phyloP scores from a whole-genome alignment of 2,888 invertebrate genomes.

The Scaptomyza caliginosa region DNA sequence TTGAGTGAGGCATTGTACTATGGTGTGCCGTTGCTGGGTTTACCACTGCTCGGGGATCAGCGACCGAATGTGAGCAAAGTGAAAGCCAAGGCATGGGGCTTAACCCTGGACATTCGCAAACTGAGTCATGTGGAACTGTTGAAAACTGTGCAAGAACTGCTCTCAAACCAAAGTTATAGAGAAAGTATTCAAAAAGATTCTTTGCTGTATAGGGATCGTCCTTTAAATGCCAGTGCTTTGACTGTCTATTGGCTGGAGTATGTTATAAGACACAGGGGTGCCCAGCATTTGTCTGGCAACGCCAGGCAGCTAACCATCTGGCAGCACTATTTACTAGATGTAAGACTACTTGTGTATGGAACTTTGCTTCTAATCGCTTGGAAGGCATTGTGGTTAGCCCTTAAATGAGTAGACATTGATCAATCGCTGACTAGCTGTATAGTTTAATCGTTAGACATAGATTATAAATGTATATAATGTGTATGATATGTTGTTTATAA shows the following conservation, averaged over 20 bases:
- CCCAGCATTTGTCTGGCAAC: slow-evolving; percentile 84
- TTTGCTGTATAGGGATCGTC: slow-evolving; percentile 85
- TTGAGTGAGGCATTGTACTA: slow-evolving; percentile 91
- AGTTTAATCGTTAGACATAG: slow-evolving; percentile 53
- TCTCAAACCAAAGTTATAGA: slow-evolving; percentile 49
- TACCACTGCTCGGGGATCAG: slow-evolving; percentile 92
- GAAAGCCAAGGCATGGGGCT: slow-evolving; percentile 86
- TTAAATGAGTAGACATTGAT: neutral
- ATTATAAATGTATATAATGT: neutral
- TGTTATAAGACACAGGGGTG: slow-evolving; percentile 85
- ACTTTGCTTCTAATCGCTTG: slow-evolving; percentile 9
- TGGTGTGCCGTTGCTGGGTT: slow-evolving; percentile 89
- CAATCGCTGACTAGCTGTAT: slow-evolving; percentile 68
- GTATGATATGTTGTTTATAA: slow-evolving; percentile 18
- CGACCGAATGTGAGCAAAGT: slow-evolving; percentile 90
- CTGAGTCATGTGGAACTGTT: slow-evolving; percentile 42
- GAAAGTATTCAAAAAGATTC: slow-evolving; percentile 72
- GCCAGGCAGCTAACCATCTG: slow-evolving; percentile 83
- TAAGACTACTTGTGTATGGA: slow-evolving; percentile 59
- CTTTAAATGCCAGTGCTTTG: slow-evolving; percentile 84
- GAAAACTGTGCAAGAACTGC: slow-evolving; percentile 40
- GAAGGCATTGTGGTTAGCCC: slow-evolving; percentile 3
- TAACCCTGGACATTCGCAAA: slow-evolving; percentile 40
- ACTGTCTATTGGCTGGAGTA: slow-evolving; percentile 86
- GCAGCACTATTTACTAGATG: slow-evolving; percentile 85